These are phyloP conservation scores for Castor canadensis DNA, from an alignment of 2,113 vertebrate genomes.

Conservation along the genomic window DNA sequence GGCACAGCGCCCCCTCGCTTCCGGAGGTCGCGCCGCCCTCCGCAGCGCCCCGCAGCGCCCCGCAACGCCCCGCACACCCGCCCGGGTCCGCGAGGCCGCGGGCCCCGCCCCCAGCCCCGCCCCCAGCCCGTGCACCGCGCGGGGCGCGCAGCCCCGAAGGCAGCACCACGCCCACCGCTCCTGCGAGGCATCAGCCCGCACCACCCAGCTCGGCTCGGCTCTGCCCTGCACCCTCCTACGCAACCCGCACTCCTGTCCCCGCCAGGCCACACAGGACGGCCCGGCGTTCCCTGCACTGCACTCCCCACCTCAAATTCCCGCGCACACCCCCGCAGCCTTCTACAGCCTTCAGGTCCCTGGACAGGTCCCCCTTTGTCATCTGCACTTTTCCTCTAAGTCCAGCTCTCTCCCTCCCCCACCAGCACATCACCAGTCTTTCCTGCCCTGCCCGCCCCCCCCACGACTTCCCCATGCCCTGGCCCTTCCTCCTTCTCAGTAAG, in stretches of 20 bases:
- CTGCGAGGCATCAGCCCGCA: too few species aligned
- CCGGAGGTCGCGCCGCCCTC: conserved; percentile 29
- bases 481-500: background rate
- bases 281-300: background rate
- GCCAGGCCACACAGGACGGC: too few species aligned
- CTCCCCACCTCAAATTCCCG: background rate
- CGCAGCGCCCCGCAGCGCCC: background rate
- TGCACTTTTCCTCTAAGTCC: background rate
- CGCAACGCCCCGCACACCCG: background rate
- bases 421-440: background rate
- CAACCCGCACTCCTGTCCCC: background rate
- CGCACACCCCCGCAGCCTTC: background rate
- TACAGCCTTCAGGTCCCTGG: background rate
- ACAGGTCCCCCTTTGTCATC: too few species aligned
- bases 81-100: background rate
- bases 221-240: background rate
- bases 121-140: too few species aligned
- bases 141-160: background rate
- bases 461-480: too few species aligned
- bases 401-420: too few species aligned
- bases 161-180: background rate
- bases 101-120: background rate
- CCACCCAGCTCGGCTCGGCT: too few species aligned
- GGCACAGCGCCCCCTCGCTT: conserved; percentile 56
- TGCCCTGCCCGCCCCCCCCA: background rate